A percentile compares a stretch with the other conserved stretches of the same genome.
These are phyloP conservation scores for Laterallus jamaicensis DNA, from an alignment of 2,113 vertebrate genomes.

Conservation along the genomic window DNA sequence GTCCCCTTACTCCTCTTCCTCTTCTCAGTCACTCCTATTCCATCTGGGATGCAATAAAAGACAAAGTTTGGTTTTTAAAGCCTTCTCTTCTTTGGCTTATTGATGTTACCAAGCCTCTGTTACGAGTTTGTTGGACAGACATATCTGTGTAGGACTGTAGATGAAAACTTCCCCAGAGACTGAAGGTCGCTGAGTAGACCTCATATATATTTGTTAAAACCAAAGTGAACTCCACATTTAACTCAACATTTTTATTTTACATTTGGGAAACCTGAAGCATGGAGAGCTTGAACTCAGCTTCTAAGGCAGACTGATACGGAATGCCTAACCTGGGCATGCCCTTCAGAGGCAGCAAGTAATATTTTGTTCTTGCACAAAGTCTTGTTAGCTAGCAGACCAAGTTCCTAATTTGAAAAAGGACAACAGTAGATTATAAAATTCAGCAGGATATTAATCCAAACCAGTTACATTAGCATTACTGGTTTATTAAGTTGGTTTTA, in stretches of 20 bases:
- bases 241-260: neutral
- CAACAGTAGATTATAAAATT: neutral
- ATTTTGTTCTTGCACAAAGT: neutral
- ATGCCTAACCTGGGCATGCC: neutral
- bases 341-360: neutral
- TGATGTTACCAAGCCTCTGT: neutral
- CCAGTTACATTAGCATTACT: neutral
- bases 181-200: neutral
- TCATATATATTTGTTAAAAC: neutral
- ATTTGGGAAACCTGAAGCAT: neutral
- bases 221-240: neutral
- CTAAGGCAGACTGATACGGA: neutral
- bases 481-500: neutral
- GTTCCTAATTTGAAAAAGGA: neutral
- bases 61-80: neutral
- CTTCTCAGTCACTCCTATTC: neutral
- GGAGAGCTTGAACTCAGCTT: neutral
- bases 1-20: neutral
- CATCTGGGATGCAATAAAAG: neutral
- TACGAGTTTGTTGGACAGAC: neutral
- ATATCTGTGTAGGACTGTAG: neutral
- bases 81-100: neutral
- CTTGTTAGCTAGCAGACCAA: neutral
- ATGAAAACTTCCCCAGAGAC: neutral
- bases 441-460: neutral